A percentile compares a stretch with the other conserved stretches of the same genome.
phyloP scores from a whole-genome alignment of 2,797 vertebrate species.

The Poliocrania exsul region DNA sequence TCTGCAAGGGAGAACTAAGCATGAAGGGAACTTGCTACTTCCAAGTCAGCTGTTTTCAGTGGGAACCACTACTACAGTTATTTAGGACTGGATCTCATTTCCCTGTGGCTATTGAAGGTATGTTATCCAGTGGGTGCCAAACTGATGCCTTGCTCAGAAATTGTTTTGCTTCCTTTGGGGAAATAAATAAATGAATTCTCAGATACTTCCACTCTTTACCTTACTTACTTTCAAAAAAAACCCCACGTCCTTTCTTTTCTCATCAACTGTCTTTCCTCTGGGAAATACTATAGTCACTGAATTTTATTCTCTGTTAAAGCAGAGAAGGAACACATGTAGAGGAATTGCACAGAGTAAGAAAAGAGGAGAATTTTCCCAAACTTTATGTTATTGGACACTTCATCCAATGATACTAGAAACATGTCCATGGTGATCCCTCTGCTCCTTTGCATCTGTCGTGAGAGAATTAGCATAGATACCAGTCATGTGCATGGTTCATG shows the following conservation, averaged over 20 bases:
- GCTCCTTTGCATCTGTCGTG: not conserved
- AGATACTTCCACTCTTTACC: not conserved
- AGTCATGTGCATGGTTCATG: not conserved
- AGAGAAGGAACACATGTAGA: not conserved
- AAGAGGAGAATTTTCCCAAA: not conserved
- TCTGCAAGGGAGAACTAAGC: not conserved
- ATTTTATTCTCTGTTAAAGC: not conserved
- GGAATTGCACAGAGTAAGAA: not conserved
- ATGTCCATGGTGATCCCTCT: not conserved
- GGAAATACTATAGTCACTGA: not conserved
- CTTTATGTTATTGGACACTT: not conserved
- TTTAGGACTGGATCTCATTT: not conserved
- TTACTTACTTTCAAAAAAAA: not conserved
- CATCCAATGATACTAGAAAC: not conserved
- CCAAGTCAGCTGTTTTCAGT: not conserved
- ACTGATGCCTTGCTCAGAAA: not conserved
- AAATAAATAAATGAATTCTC: not conserved
- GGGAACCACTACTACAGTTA: not conserved
- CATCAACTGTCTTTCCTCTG: not conserved
- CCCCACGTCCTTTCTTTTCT: not conserved
- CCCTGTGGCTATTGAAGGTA: not conserved
- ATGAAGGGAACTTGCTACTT: not conserved
- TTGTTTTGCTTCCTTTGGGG: not conserved
- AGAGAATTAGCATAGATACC: not conserved
- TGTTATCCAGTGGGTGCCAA: not conserved